Percentiles rank a stretch among this genome's conserved stretches.
These are phyloP conservation scores for Euphydryas editha DNA, from an alignment of 2,888 invertebrate species.

Conservation along the genomic window DNA sequence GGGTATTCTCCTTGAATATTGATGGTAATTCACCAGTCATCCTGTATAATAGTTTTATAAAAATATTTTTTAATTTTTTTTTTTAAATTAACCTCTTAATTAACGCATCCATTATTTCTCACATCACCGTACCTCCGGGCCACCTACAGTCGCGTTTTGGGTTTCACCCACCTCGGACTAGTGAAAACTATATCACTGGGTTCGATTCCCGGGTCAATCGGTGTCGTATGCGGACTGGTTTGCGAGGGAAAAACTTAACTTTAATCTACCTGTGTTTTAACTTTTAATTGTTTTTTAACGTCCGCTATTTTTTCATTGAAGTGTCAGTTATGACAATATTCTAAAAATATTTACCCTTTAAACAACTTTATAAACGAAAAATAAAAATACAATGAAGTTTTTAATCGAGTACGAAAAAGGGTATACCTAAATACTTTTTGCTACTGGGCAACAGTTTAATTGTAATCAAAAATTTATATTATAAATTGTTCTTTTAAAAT, in stretches of 20 bases:
- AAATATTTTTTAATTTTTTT: no score
- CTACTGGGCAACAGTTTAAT: no score
- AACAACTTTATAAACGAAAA: no score
- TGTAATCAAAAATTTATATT: no score
- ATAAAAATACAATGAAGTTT: no score
- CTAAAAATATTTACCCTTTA: no score
- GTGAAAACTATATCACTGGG: constrained; percentile 66
- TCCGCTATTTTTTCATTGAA: neutral
- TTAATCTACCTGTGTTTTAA: constrained; percentile 23
- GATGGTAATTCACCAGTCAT: no score
- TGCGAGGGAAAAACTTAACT: constrained; percentile 36
- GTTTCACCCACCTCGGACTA: constrained; percentile 67
- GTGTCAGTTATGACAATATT: neutral
- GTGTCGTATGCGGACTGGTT: constrained; percentile 74
- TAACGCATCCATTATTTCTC: constrained; percentile 52
- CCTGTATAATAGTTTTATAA: no score
- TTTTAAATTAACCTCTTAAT: constrained; percentile 12
- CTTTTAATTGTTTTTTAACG: constrained; percentile 3
- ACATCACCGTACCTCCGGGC: constrained; percentile 48
- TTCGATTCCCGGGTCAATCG: constrained; percentile 62
- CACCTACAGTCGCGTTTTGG: constrained; percentile 72
- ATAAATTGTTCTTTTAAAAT: no score
- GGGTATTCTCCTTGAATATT: no score
- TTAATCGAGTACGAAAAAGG: no score
- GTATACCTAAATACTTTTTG: no score